Evolutionary conservation across 2,888 invertebrate species (phyloP), one percentile per base, ranked within the genome.

Genomic region (Molorchus minor): DNA sequence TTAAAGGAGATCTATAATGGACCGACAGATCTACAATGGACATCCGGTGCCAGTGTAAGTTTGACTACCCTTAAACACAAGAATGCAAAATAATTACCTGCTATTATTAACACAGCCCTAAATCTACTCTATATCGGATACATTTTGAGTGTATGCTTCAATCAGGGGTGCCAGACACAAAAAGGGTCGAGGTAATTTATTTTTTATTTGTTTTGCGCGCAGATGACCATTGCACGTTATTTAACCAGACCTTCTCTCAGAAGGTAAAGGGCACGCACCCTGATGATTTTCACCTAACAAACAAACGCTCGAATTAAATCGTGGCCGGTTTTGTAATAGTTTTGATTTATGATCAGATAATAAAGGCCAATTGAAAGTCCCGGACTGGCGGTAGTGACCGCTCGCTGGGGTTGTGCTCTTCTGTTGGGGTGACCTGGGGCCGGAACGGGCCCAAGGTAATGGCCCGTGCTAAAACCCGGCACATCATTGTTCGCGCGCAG

Each of bases 271-370:
- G 33, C 17, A 25, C 45, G 33, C 47, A 62, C 62, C 62, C 62
- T 49, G 38, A 56, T 49, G 44, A 62, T 58, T 56, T 62, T 56
- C 62, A 52, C 58, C 49, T 41, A 47, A 45, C 55, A 46, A 53
- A 47, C 56, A 61, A 56, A 44, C 38, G 47, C 30, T 17, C 56
- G 36, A 62, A 62, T 58, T 52, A 58, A 58, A 62, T 56, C 44
- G 53, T 35, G 44, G 53, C 47, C 47, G 56, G 52, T 62, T 57
- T 51, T 58, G 53, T 52, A 41, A 41, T 33, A n/a, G 30, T 30
- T 52, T 43, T 60, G 51, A 60, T 60, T 63, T 56, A 59, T 51
- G 55, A 55, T 16, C 45, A 30, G 45, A 45, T 45, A 45, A 45
- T 45, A 45, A 45, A 45, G 45, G 45, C n/a, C 45, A 16, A 30